Conservation (phyloP, 1,140 invertebrate species). For the Eufriesea mexicana region DNA sequence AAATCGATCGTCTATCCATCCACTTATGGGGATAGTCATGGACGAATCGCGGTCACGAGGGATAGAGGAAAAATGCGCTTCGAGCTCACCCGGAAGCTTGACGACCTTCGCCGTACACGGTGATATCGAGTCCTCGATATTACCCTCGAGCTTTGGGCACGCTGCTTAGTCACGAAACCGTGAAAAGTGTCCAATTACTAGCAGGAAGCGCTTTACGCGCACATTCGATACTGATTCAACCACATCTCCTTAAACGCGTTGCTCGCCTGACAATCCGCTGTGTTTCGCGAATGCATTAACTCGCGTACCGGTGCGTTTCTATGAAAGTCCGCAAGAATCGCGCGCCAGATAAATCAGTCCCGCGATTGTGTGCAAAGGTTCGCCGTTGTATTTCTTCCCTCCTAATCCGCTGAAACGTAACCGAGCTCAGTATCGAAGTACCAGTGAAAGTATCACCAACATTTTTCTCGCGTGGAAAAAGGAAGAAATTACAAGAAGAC, state of each 20-base stretch:
- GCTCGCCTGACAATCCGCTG: slow-evolving; percentile 47
- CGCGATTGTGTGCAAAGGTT: slow-evolving; percentile 40
- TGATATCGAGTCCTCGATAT: slow-evolving; percentile 47
- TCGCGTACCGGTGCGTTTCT: slow-evolving; percentile 3
- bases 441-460: neutral
- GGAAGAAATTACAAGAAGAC: neutral
- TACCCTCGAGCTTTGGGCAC: slow-evolving; percentile 54
- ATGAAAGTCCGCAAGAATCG: neutral
- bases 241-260: slow-evolving; percentile 64
- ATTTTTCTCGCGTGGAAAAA: neutral
- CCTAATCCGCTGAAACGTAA: neutral
- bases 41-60: neutral
- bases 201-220: slow-evolving; percentile 58
- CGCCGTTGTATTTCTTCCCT: neutral
- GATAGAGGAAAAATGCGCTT: neutral
- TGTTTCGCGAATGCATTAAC: slow-evolving; percentile 31
- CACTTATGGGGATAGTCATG: neutral
- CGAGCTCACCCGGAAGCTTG: slow-evolving; percentile 39
- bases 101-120: slow-evolving; percentile 54
- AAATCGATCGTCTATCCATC: neutral
- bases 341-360: slow-evolving; percentile 31
- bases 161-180: slow-evolving; percentile 67
- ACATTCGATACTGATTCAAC: slow-evolving; percentile 63
- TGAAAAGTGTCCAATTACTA: slow-evolving; percentile 71
- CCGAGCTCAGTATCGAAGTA: neutral